Percentiles rank a stretch among this genome's conserved stretches.
phyloP scores from a whole-genome alignment of 2,113 vertebrate genomes.

The Gavialis gangeticus region DNA sequence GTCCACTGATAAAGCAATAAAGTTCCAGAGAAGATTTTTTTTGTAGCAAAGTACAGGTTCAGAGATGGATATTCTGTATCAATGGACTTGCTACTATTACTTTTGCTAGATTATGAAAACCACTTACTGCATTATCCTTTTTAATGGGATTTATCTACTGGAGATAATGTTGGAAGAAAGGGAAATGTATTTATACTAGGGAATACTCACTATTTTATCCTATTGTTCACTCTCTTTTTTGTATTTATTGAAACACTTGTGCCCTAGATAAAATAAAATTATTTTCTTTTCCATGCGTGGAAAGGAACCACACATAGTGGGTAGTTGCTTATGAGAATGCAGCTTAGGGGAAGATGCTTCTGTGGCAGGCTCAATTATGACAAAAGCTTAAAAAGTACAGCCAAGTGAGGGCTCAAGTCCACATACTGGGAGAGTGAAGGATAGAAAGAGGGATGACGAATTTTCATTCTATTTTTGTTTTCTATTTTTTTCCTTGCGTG shows the following conservation, averaged over 20 bases:
- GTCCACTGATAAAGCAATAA: background rate
- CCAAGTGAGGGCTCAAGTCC: background rate
- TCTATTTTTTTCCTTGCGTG: background rate
- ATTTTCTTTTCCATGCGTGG: background rate
- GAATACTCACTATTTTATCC: background rate
- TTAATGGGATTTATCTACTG: background rate
- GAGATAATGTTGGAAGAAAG: background rate
- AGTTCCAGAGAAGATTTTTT: background rate
- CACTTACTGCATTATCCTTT: background rate
- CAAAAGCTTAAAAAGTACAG: background rate
- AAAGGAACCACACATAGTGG: background rate
- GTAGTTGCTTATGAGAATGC: background rate
- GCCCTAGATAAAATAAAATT: background rate
- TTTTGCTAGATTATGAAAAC: background rate
- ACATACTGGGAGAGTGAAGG: background rate
- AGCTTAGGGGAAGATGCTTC: background rate
- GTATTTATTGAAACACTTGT: background rate
- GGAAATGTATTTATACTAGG: background rate
- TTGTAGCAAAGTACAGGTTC: background rate
- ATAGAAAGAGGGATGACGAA: background rate
- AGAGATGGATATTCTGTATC: background rate
- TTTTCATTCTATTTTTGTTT: background rate
- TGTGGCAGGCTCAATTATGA: background rate
- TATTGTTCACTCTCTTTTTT: background rate
- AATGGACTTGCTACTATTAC: background rate